These are phyloP conservation scores for Coluber constrictor DNA, from an alignment of 2,797 vertebrate genomes.

Conservation along the genomic window DNA sequence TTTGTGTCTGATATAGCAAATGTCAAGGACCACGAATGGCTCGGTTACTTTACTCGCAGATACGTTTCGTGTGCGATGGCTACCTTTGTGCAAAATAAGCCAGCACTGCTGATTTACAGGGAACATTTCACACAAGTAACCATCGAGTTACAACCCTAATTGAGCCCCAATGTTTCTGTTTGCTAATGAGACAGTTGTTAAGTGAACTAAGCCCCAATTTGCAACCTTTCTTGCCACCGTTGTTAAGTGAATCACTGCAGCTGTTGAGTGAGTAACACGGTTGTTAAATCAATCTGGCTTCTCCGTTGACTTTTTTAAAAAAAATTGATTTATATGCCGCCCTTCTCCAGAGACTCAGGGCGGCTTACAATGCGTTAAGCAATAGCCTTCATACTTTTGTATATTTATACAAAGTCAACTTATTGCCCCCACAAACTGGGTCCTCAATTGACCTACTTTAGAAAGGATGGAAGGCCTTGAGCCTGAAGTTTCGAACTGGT, in stretches of 20 bases:
- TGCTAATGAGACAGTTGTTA: neutral
- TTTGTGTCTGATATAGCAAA: neutral
- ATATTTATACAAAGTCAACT: no score
- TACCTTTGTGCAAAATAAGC: neutral
- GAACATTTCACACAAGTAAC: neutral
- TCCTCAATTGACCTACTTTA: no score
- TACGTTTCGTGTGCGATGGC: neutral
- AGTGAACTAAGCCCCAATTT: neutral
- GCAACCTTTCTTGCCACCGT: neutral
- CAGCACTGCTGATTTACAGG: neutral
- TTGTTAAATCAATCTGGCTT: neutral
- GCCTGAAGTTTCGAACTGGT: no score
- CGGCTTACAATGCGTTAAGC: no score
- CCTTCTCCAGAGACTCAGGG: no score
- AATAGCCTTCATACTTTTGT: no score
- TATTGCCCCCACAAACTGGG: no score
- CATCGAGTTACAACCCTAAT: neutral
- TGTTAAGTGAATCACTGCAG: neutral
- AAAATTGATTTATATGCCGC: no score
- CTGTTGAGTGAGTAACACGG: neutral
- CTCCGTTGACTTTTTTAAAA: neutral
- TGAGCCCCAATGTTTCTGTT: neutral
- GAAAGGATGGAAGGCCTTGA: no score
- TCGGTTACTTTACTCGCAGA: neutral
- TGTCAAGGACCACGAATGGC: neutral